Percentiles rank a stretch among this genome's conserved stretches.
Evolutionary conservation across 2,113 vertebrate species (phyloP).

Genomic region (Glaucidium brasilianum): DNA sequence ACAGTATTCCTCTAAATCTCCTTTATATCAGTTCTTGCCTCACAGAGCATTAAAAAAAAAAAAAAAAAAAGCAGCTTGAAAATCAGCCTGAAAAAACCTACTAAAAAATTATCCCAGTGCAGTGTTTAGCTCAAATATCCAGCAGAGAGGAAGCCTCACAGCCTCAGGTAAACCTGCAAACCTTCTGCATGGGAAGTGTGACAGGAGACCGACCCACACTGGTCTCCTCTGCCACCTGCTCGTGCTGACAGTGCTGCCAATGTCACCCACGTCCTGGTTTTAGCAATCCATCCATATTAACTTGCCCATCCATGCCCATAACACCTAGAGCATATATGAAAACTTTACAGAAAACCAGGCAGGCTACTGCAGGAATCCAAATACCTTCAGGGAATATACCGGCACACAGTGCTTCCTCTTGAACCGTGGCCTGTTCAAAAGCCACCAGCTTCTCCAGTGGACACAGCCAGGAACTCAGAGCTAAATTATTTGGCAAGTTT

Average conservation of each 20-base stretch:
- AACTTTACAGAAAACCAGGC: not conserved
- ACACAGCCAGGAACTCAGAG: fast-evolving
- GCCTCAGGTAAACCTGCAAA: not conserved
- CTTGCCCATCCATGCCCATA: not conserved
- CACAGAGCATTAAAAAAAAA: not conserved
- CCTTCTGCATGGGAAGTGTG: fast-evolving
- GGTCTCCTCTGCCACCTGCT: not conserved
- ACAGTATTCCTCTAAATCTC: not conserved
- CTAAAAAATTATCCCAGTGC: not conserved
- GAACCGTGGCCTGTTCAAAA: not conserved
- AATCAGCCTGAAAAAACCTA: not conserved
- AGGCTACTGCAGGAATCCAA: not conserved
- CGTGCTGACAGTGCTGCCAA: fast-evolving
- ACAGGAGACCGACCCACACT: not conserved
- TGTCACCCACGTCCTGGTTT: not conserved
- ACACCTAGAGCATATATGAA: not conserved
- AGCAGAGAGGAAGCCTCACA: not conserved
- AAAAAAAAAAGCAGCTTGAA: no score
- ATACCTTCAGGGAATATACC: not conserved
- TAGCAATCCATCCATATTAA: not conserved
- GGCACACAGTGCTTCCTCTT: not conserved
- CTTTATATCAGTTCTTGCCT: not conserved
- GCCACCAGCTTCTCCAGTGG: not conserved
- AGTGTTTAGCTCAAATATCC: not conserved
- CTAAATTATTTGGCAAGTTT: not conserved